Conservation (phyloP, 2,888 invertebrate species). For the Cephus spinipes region DNA sequence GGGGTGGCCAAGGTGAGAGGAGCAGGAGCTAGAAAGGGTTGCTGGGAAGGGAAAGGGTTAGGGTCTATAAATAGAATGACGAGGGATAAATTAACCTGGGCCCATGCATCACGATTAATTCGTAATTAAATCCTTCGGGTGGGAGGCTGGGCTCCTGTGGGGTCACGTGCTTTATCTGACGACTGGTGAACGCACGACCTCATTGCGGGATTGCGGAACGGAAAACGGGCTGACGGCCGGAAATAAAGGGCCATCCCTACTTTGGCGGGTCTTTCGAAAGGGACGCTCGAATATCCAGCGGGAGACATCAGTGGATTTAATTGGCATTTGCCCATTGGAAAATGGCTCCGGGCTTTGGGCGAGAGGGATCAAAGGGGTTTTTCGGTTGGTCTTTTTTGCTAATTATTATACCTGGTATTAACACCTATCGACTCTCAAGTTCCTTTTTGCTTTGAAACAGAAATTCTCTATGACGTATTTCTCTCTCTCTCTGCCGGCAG, state of each 20-base stretch:
- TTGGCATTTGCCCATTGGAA: not conserved
- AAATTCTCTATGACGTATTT: not conserved
- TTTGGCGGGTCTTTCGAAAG: constrained; percentile 50
- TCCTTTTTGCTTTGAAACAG: not conserved
- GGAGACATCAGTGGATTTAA: constrained; percentile 25
- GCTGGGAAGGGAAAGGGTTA: not conserved
- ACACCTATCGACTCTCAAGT: not conserved
- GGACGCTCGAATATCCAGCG: constrained; percentile 49
- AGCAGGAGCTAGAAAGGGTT: not conserved
- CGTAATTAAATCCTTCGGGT: constrained; percentile 53
- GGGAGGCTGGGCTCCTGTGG: constrained; percentile 42
- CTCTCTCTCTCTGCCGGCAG: not conserved
- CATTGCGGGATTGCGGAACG: not conserved
- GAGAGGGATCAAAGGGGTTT: not conserved
- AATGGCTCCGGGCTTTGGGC: not conserved
- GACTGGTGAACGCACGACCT: not conserved
- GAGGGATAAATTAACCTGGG: constrained; percentile 38
- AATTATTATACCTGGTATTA: not conserved
- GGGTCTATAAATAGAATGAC: not conserved
- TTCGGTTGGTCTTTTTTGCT: not conserved
- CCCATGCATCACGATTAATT: constrained; percentile 55
- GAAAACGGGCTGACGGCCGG: constrained; percentile 50
- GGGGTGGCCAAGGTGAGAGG: not conserved
- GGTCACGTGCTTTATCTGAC: constrained; percentile 13
- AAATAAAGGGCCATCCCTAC: constrained; percentile 56